These are phyloP conservation scores for Tyria jacobaeae DNA, from an alignment of 2,888 invertebrate genomes.

Conservation along the genomic window DNA sequence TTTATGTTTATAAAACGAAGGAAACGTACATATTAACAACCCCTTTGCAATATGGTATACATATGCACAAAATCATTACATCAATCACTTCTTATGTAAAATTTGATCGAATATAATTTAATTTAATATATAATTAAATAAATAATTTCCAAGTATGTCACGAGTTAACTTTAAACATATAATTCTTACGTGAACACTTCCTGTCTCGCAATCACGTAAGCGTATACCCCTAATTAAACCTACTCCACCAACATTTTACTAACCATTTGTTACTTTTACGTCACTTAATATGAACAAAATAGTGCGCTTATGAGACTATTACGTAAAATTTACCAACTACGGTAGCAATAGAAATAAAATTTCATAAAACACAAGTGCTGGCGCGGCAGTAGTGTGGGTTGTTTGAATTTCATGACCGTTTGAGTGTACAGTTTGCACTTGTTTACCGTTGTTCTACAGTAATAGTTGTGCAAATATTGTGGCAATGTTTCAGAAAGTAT, in stretches of 20 bases:
- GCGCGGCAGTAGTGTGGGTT: constrained; percentile 1
- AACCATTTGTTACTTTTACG: not conserved
- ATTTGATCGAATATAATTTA: too few relatives aligned
- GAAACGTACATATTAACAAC: too few relatives aligned
- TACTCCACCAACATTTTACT: not conserved
- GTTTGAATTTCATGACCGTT: constrained; percentile 16
- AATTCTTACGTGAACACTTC: too few relatives aligned
- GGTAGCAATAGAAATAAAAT: constrained; percentile 1
- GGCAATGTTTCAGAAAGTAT: not conserved
- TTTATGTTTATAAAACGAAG: too few relatives aligned
- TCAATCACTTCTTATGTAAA: too few relatives aligned
- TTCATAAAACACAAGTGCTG: not conserved
- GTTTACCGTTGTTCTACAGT: not conserved
- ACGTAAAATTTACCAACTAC: not conserved
- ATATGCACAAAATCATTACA: too few relatives aligned
- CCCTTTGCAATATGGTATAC: too few relatives aligned
- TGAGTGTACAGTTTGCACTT: not conserved
- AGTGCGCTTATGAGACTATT: not conserved
- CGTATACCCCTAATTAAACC: not conserved
- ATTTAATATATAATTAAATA: too few relatives aligned
- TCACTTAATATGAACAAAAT: not conserved
- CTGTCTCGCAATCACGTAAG: not conserved
- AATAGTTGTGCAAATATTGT: constrained; percentile 8
- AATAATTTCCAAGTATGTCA: too few relatives aligned
- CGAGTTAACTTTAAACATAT: too few relatives aligned